Evolutionary conservation across 2,797 vertebrate genomes (phyloP).

Genomic region (Heterohyrax brucei): DNA sequence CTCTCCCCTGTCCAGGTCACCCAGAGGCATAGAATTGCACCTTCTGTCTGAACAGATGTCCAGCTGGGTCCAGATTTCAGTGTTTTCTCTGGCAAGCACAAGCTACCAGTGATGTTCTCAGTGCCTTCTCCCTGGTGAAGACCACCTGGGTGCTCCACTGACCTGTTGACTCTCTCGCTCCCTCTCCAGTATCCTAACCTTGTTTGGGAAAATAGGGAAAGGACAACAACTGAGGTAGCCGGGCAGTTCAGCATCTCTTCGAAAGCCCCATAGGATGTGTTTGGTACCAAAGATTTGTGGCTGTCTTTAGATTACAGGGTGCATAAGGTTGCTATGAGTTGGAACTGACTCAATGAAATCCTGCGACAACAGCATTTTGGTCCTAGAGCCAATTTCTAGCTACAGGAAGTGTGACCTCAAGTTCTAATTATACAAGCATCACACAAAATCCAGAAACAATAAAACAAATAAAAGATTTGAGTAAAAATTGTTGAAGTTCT

Average conservation of each 20-base stretch:
- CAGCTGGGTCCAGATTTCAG: background rate
- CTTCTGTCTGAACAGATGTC: background rate
- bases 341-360: background rate
- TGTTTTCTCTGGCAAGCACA: background rate
- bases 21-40: background rate
- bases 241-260: background rate
- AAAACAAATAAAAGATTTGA: background rate
- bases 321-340: background rate
- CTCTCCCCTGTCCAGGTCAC: background rate
- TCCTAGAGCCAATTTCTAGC: background rate
- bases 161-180: background rate
- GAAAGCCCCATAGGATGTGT: background rate
- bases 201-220: background rate
- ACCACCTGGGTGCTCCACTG: background rate
- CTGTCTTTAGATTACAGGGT: background rate
- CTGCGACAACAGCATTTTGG: background rate
- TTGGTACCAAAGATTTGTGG: background rate
- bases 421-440: constrained; percentile 22
- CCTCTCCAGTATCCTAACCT: background rate
- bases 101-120: background rate
- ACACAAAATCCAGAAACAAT: constrained; percentile 12
- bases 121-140: background rate
- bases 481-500: background rate
- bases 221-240: background rate
- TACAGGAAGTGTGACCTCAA: background rate